Conservation (phyloP, 2,888 invertebrate genomes). For the Mythimna albipuncta region DNA sequence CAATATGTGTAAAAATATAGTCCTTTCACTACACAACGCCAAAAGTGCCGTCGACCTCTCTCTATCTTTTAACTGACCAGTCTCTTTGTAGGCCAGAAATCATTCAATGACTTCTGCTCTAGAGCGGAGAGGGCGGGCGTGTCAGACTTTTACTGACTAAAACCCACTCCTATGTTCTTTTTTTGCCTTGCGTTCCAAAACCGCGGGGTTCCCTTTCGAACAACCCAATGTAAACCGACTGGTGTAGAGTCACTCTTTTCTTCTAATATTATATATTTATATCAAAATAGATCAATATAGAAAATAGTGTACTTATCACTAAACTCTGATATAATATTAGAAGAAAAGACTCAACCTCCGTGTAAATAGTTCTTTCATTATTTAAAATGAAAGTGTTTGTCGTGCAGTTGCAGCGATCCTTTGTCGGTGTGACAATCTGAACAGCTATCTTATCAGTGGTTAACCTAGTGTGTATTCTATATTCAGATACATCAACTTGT, state of each 20-base stretch:
- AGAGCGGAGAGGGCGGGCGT: too few species aligned
- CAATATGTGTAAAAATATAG: background rate
- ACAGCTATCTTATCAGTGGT: conserved; percentile 34
- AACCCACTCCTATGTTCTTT: too few species aligned
- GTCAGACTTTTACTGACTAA: too few species aligned
- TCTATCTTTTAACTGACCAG: too few species aligned
- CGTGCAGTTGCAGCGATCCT: conserved; percentile 1
- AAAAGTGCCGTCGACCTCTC: background rate
- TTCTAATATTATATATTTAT: background rate
- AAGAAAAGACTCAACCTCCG: background rate
- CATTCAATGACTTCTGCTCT: too few species aligned
- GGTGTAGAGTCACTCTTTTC: too few species aligned
- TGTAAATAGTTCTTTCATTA: background rate
- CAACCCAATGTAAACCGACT: too few species aligned
- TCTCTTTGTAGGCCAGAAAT: too few species aligned
- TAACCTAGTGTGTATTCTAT: background rate
- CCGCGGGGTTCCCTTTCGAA: too few species aligned
- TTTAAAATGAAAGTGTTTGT: background rate
- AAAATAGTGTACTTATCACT: background rate
- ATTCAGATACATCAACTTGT: conserved; percentile 30
- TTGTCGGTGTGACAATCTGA: conserved; percentile 15
- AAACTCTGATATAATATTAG: too few species aligned
- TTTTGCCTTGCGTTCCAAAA: too few species aligned
- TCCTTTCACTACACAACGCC: background rate
- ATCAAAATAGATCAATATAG: too few species aligned